These are phyloP conservation scores for Mola mola DNA, from an alignment of 2,113 vertebrate genomes.

Conservation along the genomic window DNA sequence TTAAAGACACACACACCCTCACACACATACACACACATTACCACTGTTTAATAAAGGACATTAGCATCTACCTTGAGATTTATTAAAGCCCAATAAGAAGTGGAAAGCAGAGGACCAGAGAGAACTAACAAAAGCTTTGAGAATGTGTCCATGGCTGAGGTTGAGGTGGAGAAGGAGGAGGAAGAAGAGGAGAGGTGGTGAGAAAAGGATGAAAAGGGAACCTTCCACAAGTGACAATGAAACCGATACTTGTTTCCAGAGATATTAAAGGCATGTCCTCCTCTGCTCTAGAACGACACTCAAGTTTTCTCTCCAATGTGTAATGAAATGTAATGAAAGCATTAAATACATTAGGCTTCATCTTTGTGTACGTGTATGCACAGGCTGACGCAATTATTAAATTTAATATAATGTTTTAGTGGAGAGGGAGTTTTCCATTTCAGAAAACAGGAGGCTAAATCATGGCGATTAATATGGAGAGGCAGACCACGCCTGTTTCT, in stretches of 20 bases:
- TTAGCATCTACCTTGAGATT: slow-evolving; percentile 20
- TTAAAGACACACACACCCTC: slow-evolving; percentile 5
- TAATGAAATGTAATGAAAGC: too few species aligned
- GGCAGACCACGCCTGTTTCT: neutral
- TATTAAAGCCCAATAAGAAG: slow-evolving; percentile 28
- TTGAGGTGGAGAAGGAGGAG: slow-evolving; percentile 29
- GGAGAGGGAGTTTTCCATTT: neutral
- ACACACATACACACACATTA: too few species aligned
- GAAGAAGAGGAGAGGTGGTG: slow-evolving; percentile 1
- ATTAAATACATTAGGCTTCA: too few species aligned
- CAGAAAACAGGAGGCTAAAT: slow-evolving; percentile 6
- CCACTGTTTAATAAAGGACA: slow-evolving; percentile 27
- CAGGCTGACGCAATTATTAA: too few species aligned
- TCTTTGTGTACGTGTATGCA: too few species aligned
- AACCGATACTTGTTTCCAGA: too few species aligned
- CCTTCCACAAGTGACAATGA: too few species aligned
- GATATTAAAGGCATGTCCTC: too few species aligned
- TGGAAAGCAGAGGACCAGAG: slow-evolving; percentile 39
- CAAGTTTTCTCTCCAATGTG: too few species aligned
- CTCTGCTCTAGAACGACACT: too few species aligned
- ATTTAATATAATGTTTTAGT: too few species aligned
- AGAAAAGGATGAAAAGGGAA: slow-evolving; percentile 32
- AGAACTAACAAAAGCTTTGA: slow-evolving; percentile 39
- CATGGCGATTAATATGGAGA: slow-evolving; percentile 14
- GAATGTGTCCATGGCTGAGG: too few species aligned